Conservation (phyloP, 2,797 vertebrate species). For the Aphelocoma californica region DNA sequence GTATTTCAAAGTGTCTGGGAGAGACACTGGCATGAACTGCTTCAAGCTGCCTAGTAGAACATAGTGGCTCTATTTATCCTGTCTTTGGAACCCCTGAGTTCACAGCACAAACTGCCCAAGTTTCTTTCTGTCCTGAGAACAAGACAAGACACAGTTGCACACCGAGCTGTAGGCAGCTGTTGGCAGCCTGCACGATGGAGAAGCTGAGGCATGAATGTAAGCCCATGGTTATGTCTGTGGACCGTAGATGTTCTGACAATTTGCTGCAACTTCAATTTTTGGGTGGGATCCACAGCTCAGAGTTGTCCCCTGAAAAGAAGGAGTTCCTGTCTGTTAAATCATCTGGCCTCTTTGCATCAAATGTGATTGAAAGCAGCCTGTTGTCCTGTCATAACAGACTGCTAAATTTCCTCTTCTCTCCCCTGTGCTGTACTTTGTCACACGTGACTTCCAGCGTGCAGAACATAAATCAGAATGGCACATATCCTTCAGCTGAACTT, state of each 20-base stretch:
- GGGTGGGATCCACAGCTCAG: background rate
- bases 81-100: background rate
- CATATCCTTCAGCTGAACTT: background rate
- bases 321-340: background rate
- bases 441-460: rapidly evolving
- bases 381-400: background rate
- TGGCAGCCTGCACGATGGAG: background rate
- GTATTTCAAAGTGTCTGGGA: background rate
- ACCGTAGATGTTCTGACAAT: background rate
- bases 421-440: background rate
- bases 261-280: background rate
- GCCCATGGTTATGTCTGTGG: background rate
- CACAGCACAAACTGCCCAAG: background rate
- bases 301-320: background rate
- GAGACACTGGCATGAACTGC: background rate
- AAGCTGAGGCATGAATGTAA: rapidly evolving
- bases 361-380: background rate
- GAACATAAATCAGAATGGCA: background rate
- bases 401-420: background rate
- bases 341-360: background rate
- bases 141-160: background rate
- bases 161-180: background rate
- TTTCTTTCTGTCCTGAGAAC: background rate
- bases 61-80: background rate
- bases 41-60: background rate